Percentiles rank a stretch among this genome's conserved stretches.
Evolutionary conservation across 2,888 invertebrate species (phyloP).

Genomic region (Melolontha melolontha): DNA sequence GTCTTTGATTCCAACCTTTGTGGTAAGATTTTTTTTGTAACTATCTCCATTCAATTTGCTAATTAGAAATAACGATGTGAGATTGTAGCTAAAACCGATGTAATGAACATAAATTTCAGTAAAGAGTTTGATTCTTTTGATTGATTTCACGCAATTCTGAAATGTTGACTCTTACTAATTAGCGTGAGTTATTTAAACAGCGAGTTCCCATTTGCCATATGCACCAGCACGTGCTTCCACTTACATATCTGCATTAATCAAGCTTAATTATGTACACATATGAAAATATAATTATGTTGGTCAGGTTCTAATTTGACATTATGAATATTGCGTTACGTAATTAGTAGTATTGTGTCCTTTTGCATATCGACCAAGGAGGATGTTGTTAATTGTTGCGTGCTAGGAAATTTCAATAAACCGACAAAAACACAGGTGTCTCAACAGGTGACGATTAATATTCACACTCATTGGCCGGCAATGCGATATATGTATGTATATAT

Average conservation of each 20-base stretch:
- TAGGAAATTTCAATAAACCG: conserved; percentile 50
- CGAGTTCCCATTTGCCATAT: no score
- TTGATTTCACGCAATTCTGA: no score
- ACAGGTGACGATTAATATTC: conserved; percentile 53
- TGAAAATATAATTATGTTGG: conserved; percentile 29
- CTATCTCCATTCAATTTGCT: no score
- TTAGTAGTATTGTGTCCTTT: conserved; percentile 37
- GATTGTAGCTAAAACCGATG: no score
- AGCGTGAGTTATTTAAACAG: no score
- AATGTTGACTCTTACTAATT: no score
- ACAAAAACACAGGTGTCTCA: conserved; percentile 51
- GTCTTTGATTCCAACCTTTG: no score
- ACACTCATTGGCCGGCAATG: conserved; percentile 34
- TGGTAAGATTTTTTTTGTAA: no score
- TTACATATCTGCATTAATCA: conserved; percentile 24
- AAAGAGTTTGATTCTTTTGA: no score
- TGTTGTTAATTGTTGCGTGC: conserved; percentile 48
- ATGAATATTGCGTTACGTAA: conserved; percentile 38
- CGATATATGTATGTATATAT: conserved; percentile 19
- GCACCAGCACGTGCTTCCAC: not conserved
- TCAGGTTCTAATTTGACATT: conserved; percentile 30
- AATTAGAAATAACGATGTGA: no score
- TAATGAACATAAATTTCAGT: no score
- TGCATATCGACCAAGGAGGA: conserved; percentile 46
- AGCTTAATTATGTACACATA: conserved; percentile 16